Percentiles rank a stretch among this genome's conserved stretches.
Conservation (phyloP, 1,140 invertebrate genomes). For the Dendroctonus valens region DNA sequence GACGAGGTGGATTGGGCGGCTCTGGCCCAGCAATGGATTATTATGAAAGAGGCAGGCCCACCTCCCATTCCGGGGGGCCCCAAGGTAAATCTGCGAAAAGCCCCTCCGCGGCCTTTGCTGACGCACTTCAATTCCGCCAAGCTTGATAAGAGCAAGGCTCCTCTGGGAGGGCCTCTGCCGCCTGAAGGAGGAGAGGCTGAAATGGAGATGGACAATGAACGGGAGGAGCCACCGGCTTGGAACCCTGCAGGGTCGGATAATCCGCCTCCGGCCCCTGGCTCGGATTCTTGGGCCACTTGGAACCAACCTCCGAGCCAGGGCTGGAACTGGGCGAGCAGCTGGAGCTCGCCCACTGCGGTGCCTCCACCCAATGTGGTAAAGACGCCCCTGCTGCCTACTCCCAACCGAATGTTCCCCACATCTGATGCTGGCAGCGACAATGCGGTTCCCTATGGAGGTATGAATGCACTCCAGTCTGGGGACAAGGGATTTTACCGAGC, state of each 20-base stretch:
- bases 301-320: constrained; percentile 34
- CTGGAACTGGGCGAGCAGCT: constrained; percentile 55
- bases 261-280: constrained; percentile 41
- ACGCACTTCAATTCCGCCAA: background rate
- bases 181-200: constrained; percentile 74
- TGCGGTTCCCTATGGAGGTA: constrained; percentile 39
- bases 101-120: background rate
- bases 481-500: background rate
- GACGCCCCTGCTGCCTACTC: constrained; percentile 49
- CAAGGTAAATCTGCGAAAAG: constrained; percentile 46
- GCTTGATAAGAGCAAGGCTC: background rate
- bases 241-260: constrained; percentile 32
- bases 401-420: constrained; percentile 50
- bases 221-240: constrained; percentile 52
- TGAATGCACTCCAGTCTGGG: background rate
- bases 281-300: constrained; percentile 43
- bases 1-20: constrained; percentile 90
- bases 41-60: constrained; percentile 81
- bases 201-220: constrained; percentile 78
- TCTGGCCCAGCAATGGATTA: constrained; percentile 95
- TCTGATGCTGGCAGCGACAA: constrained; percentile 41
- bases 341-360: constrained; percentile 50
- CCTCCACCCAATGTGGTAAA: constrained; percentile 44
- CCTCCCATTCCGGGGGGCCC: constrained; percentile 50
- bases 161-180: background rate